These are phyloP conservation scores for Carpatolechia fugitivella DNA, from an alignment of 2,888 invertebrate genomes.

Conservation along the genomic window DNA sequence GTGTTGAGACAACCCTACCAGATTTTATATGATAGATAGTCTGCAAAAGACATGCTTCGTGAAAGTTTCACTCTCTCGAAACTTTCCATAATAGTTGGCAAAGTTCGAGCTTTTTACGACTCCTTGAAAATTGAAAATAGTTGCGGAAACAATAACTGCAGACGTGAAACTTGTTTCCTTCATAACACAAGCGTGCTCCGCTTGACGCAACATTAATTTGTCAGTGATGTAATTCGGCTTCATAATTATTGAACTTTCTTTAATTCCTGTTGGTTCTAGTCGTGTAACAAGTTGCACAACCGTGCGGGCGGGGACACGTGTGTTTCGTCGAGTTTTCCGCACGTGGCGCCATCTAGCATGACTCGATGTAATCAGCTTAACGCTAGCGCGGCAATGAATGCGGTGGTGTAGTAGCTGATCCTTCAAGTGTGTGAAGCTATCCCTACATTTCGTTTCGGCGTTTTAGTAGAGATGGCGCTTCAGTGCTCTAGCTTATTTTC, in stretches of 20 bases:
- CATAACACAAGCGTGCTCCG: background rate
- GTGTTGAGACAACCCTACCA: no score
- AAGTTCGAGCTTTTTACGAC: background rate
- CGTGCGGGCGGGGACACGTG: background rate
- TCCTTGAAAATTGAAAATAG: background rate
- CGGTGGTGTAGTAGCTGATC: background rate
- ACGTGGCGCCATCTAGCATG: background rate
- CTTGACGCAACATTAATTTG: constrained; percentile 4
- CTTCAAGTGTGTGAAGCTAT: background rate
- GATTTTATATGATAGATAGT: background rate
- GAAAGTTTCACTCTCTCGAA: background rate
- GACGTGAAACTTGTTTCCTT: background rate
- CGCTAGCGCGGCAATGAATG: background rate
- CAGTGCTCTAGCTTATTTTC: background rate
- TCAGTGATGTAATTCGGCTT: constrained; percentile 1
- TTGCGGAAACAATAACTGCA: background rate
- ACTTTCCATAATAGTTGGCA: background rate
- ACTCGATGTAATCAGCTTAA: no score
- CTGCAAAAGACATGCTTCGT: background rate
- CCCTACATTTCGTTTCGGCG: background rate
- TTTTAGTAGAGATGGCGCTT: background rate
- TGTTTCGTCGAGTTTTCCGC: background rate
- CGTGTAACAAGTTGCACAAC: background rate
- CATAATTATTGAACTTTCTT: constrained; percentile 6
- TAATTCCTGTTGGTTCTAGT: constrained; percentile 2